Base-by-base conservation (phyloP, 2,888 invertebrate genomes). In the Diadegma fenestrale region DNA sequence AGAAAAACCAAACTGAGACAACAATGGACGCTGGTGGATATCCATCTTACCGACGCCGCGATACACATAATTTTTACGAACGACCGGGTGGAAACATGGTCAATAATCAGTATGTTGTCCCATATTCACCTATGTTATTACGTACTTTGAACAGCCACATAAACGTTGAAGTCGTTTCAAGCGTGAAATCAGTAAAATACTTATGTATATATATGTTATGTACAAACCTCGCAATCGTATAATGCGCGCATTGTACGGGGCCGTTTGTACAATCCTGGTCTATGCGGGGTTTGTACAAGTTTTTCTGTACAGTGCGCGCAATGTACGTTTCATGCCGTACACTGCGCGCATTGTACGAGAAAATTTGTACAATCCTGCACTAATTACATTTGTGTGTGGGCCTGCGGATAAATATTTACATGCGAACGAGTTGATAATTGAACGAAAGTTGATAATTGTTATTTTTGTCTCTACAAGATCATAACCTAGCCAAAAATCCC, bases 81-180 rank as follows among this genome's bases (percentile, higher is more conserved):
- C 33, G 33, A 33, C 33, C 33, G 33, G 33, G 33, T 33, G 33
- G 33, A 33, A 4, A 33, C 5, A 33, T 5, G 33, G 33, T 33
- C 33, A 33, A 33, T 33, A 33, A 33, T 33, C 33, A 33, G 33
- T 33, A 33, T 33, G 33, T 33, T 33, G 33, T 33, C 33, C 33
- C 33, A 33, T 5, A 33, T 33, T 33, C 33, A 33, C 33, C 33
- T 33, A 4, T 33, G 33, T 33, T 33, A 33, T 33, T 33, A 33
- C 14, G 26, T 19, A 77, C 78, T 66, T 90, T 89, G 71, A 89
- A 90, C 85, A 86, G 87, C 82, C 91, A 91, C 77, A 90, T 91
- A 8, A 92, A 91, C 82, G 90, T 91, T 43, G 89, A 91, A 87
- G 73, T 90, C 26, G 90, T 90, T 82, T 87, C 89, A 41, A 88